Evolutionary conservation across 2,113 vertebrate species (phyloP).

Genomic region (Caloenas nicobarica): DNA sequence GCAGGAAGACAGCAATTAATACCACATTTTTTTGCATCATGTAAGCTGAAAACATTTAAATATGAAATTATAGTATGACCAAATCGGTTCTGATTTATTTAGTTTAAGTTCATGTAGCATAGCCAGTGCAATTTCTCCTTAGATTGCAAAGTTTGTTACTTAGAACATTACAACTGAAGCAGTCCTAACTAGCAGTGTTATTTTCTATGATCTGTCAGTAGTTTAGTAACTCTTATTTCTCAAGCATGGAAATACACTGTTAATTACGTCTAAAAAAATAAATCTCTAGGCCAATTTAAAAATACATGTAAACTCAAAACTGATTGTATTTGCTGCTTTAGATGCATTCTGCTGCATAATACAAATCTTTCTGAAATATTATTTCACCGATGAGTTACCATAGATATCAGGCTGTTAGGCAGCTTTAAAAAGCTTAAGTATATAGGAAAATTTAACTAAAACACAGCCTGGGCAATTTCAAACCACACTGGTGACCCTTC

Average conservation of each 20-base stretch:
- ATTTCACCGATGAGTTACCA: neutral
- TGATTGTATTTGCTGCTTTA: neutral
- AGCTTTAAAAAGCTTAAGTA: neutral
- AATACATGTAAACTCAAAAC: neutral
- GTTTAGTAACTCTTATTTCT: neutral
- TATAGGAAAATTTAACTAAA: neutral
- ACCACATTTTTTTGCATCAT: neutral
- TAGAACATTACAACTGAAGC: neutral
- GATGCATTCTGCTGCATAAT: neutral
- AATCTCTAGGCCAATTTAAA: neutral
- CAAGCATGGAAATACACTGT: neutral
- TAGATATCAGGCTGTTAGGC: neutral
- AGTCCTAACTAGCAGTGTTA: neutral
- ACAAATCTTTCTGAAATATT: neutral
- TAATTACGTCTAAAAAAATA: neutral
- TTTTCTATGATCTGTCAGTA: neutral
- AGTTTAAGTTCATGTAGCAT: neutral
- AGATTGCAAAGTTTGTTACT: neutral
- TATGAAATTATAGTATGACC: neutral
- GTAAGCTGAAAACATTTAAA: neutral
- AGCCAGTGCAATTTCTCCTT: neutral
- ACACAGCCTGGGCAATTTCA: neutral
- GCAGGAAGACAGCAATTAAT: neutral
- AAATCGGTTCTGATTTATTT: slow-evolving; percentile 7
- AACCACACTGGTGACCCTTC: neutral